Evolutionary conservation across 1,140 invertebrate species (phyloP), one percentile per base, ranked within the genome.

Genomic region (Uloborus diversus): DNA sequence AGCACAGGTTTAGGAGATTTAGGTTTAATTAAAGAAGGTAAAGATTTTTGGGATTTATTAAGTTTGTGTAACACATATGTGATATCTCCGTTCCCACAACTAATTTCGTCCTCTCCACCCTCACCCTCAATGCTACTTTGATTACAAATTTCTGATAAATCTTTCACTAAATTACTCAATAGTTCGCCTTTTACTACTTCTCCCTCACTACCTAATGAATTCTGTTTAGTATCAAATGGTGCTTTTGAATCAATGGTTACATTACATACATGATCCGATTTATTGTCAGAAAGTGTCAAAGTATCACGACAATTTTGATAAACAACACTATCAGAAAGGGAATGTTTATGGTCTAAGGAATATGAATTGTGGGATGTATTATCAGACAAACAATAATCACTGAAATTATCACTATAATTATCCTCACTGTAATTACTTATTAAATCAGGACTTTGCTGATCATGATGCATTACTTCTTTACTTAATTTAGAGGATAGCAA

Each of bases 21-120:
- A 0, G 69, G 56, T 59, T 68, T 68, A 47, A 59, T 59, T 47
- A 47, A 27, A 56, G 51, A 57, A 47, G 51, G 25, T 9, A 59
- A 23, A n/a, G 76, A 42, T 35, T 68, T 68, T 62, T 68, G 76
- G 27, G 76, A 79, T 69, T 61, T 69, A 62, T 81, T 33, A 28
- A 68, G 80, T 42, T 86, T 82, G 75, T 87, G 87, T 7, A 88
- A 83, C 42, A 85, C 84, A 78, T 88, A 88, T 0, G 87, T 86
- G 73, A 88, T 88, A 32, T 87, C 86, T n/a, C 85, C 86, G 78
- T 87, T 87, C 30, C 87, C 78, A 78, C 86, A 84, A 25, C 73
- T 65, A 32, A 71, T 65, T 69, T 84, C 76, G 70, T 83, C 80
- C 47, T 81, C 79, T 20, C 73, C 64, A 33, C 62, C 70, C 59